These are phyloP conservation scores for Drosophila percnosoma DNA, from an alignment of 2,888 invertebrate genomes.

Conservation along the genomic window DNA sequence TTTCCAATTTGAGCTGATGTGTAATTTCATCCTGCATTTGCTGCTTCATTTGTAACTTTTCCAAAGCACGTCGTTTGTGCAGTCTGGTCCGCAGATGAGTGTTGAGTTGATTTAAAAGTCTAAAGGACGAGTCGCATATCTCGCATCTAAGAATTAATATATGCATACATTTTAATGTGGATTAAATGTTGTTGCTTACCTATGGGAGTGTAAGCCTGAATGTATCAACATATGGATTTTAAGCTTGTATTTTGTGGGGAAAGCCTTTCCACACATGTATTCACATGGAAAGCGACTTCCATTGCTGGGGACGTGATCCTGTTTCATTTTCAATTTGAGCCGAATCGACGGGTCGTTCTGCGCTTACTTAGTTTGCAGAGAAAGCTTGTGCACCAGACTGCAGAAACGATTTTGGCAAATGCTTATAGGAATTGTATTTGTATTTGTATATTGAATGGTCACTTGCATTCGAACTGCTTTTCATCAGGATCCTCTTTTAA, in stretches of 20 bases:
- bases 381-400: conserved; percentile 69
- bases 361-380: conserved; percentile 60
- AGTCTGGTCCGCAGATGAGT: conserved; percentile 65
- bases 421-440: conserved; percentile 19
- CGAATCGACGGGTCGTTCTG: conserved; percentile 55
- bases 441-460: conserved; percentile 23
- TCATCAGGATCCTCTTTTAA: no score
- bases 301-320: conserved; percentile 76
- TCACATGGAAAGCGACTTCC: conserved; percentile 72
- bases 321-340: conserved; percentile 36
- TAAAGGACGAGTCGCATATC: conserved; percentile 68
- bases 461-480: conserved; percentile 52
- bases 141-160: conserved; percentile 52
- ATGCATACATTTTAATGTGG: fast-evolving
- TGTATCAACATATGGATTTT: conserved; percentile 73
- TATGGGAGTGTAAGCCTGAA: conserved; percentile 69
- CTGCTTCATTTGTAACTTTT: conserved; percentile 64
- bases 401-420: conserved; percentile 62
- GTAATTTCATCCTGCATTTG: conserved; percentile 41
- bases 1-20: conserved; percentile 60
- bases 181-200: conserved; percentile 27
- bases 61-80: conserved; percentile 66
- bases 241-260: conserved; percentile 72
- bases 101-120: conserved; percentile 65
- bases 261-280: conserved; percentile 70